A percentile compares a stretch with the other conserved stretches of the same genome.
Evolutionary conservation across 2,797 vertebrate genomes (phyloP).

Genomic region (Sebastiscus albofasciatus): DNA sequence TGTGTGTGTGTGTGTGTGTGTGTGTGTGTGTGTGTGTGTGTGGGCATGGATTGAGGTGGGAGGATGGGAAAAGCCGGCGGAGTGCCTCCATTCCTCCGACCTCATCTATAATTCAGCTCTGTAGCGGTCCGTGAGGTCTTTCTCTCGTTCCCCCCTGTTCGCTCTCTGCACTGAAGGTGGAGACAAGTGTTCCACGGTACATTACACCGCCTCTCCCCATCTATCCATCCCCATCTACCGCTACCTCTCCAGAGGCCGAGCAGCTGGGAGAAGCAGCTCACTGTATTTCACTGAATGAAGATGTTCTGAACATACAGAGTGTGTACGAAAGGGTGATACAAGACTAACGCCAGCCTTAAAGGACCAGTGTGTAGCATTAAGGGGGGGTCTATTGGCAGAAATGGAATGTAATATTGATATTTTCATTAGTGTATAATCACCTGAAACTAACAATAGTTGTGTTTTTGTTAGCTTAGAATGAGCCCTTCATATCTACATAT

Average conservation of each 20-base stretch:
- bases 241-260: conserved; percentile 30
- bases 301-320: neutral
- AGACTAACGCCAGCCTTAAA: neutral
- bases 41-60: conserved; percentile 3
- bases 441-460: no score
- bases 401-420: no score
- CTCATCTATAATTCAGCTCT: conserved; percentile 74
- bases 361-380: neutral
- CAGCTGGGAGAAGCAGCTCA: neutral
- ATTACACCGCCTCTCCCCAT: conserved; percentile 32
- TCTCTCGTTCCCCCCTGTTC: conserved; percentile 16
- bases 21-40: neutral
- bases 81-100: conserved; percentile 49
- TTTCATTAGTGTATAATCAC: no score
- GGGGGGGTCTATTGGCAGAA: no score
- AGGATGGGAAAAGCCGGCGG: conserved; percentile 33
- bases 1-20: neutral
- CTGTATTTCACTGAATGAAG: conserved; percentile 5
- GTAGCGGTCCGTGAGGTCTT: conserved; percentile 45
- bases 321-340: neutral
- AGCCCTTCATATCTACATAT: no score
- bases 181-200: conserved; percentile 35
- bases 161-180: conserved; percentile 20
- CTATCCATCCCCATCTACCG: conserved; percentile 10
- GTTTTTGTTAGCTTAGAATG: no score